A percentile compares a stretch with the other conserved stretches of the same genome.
These are phyloP conservation scores for Phaetusa simplex DNA, from an alignment of 2,113 vertebrate species.

Conservation along the genomic window DNA sequence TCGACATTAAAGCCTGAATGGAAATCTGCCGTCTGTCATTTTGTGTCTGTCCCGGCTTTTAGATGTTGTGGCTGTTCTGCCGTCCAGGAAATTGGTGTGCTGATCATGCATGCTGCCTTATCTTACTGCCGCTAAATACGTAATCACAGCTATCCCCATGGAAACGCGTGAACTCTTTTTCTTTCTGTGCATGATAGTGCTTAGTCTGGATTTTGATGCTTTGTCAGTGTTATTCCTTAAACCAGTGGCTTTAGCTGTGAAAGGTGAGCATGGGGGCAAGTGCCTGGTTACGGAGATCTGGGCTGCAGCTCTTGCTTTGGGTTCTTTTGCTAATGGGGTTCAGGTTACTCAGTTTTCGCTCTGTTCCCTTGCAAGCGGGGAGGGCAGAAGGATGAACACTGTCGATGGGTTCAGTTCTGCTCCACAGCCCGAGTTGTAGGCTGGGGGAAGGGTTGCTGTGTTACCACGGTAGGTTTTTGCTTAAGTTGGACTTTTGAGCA, in stretches of 20 bases:
- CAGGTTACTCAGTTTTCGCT: neutral
- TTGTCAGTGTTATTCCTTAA: constrained; percentile 4
- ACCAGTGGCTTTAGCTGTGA: neutral
- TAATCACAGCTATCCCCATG: constrained; percentile 15
- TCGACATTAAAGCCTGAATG: accelerated
- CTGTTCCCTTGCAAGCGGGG: neutral
- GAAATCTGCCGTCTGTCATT: neutral
- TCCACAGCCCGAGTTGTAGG: neutral
- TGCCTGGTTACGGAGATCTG: neutral
- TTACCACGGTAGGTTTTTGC: neutral
- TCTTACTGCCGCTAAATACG: accelerated
- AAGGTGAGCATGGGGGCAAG: constrained; percentile 23
- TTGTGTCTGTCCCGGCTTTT: neutral
- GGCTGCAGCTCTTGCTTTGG: neutral
- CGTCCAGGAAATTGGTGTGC: neutral
- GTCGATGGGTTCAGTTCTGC: neutral
- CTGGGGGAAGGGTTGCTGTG: neutral
- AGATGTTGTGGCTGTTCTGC: neutral
- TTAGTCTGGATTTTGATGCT: neutral
- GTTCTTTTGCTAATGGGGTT: neutral
- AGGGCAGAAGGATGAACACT: neutral
- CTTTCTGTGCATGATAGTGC: neutral
- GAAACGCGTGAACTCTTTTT: constrained; percentile 8
- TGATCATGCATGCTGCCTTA: neutral
- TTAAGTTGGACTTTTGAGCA: neutral